Percentiles rank a stretch among this genome's conserved stretches.
Evolutionary conservation across 2,888 invertebrate genomes (phyloP).

Genomic region (Elysia crispata): DNA sequence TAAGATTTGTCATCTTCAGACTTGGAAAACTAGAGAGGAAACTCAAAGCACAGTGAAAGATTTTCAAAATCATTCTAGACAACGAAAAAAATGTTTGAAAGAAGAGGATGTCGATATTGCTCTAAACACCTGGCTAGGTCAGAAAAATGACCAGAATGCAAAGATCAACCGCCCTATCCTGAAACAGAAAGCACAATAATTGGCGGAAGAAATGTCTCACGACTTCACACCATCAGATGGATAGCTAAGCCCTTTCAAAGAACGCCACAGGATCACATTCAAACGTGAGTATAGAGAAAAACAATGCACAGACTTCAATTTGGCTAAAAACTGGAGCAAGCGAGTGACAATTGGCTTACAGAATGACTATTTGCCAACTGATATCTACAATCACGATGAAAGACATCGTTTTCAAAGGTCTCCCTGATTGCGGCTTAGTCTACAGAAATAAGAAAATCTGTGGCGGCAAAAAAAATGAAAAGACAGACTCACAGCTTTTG

Average conservation of each 20-base stretch:
- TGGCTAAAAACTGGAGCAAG: not conserved
- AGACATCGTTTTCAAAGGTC: conserved; percentile 49
- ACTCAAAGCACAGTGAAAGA: not conserved
- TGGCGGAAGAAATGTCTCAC: conserved; percentile 20
- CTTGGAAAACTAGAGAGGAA: conserved; percentile 17
- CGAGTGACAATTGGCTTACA: conserved; percentile 11
- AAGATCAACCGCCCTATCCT: conserved; percentile 20
- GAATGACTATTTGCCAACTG: conserved; percentile 25
- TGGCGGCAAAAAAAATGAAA: conserved; percentile 49
- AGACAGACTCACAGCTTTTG: conserved; percentile 48
- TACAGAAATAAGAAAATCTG: conserved; percentile 42
- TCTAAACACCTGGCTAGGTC: conserved; percentile 23
- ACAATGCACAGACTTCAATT: not conserved
- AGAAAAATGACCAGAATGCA: conserved; percentile 17
- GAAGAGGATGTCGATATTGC: conserved; percentile 29
- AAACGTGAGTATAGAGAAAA: conserved; percentile 11
- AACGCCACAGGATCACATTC: conserved; percentile 29
- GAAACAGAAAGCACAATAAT: conserved; percentile 23
- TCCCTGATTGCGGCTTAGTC: conserved; percentile 43
- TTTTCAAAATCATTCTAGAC: conserved; percentile 15
- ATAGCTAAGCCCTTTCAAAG: conserved; percentile 16
- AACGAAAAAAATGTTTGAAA: conserved; percentile 22
- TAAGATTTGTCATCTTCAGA: not conserved
- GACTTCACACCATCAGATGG: conserved; percentile 31
- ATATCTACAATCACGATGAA: conserved; percentile 53